Percentiles rank a stretch among this genome's conserved stretches.
Evolutionary conservation across 37 sponge, comb jelly and placozoan species (phyloP).

Genomic region (Lycopodina hypogea): DNA sequence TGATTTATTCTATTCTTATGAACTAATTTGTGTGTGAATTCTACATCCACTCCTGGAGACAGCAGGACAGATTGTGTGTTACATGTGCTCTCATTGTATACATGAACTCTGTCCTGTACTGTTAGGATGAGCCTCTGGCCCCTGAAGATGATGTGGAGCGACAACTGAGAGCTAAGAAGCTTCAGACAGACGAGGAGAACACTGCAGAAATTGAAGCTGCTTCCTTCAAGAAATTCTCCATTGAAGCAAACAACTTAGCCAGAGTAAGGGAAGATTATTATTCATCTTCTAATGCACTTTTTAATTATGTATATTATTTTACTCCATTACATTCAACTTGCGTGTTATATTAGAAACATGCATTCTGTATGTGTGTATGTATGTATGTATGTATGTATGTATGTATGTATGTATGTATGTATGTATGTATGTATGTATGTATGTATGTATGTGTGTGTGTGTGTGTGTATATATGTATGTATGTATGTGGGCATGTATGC

Average conservation of each 20-base stretch:
- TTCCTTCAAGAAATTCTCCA: conserved; percentile 64
- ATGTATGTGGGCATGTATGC: too few species aligned
- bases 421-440: too few species aligned
- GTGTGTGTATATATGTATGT: too few species aligned
- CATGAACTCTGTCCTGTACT: neutral
- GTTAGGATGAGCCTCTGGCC: conserved; percentile 64
- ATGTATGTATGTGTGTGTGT: too few species aligned
- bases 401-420: too few species aligned
- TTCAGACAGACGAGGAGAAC: conserved; percentile 47
- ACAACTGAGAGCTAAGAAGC: conserved; percentile 38
- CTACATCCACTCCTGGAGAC: too few species aligned
- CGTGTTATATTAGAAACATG: neutral
- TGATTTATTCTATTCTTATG: neutral
- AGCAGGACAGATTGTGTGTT: too few species aligned
- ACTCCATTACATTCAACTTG: neutral
- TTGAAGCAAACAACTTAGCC: conserved; percentile 57
- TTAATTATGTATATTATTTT: neutral
- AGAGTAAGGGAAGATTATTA: conserved; percentile 30
- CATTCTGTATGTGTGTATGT: neutral
- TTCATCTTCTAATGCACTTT: neutral
- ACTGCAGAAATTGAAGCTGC: conserved; percentile 66
- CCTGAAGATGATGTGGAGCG: conserved; percentile 68
- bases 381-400: neutral
- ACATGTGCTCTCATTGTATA: too few species aligned
- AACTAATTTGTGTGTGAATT: too few species aligned